Evolutionary conservation across 2,797 vertebrate species (phyloP).

Genomic region (Sebastiscus albofasciatus): DNA sequence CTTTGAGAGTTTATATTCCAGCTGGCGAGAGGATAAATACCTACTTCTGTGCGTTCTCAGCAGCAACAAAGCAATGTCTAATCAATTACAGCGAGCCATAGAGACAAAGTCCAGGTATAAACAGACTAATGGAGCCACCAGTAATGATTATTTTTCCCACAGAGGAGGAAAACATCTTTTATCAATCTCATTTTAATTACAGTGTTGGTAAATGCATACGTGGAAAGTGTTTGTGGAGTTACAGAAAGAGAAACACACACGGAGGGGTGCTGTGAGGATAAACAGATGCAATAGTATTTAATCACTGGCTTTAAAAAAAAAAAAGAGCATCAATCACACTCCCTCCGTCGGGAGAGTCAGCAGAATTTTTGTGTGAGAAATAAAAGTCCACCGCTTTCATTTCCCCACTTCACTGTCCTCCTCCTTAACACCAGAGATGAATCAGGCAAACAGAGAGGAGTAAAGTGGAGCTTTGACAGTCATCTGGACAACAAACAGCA

Average conservation of each 20-base stretch:
- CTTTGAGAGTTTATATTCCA: neutral
- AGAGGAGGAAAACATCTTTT: neutral
- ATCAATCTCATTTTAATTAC: neutral
- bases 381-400: slow-evolving; percentile 16
- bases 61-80: slow-evolving; percentile 14
- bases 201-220: neutral
- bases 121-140: slow-evolving; percentile 14
- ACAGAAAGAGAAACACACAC: neutral
- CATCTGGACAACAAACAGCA: slow-evolving; percentile 23
- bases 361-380: slow-evolving; percentile 6
- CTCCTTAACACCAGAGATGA: slow-evolving; percentile 33
- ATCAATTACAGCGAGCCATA: slow-evolving; percentile 20
- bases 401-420: slow-evolving; percentile 18
- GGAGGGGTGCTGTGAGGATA: slow-evolving; percentile 11
- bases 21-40: slow-evolving; percentile 9
- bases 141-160: slow-evolving; percentile 5
- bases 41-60: slow-evolving; percentile 1
- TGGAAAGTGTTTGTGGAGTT: neutral
- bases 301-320: slow-evolving; percentile 11
- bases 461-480: slow-evolving; percentile 40
- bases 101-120: slow-evolving; percentile 14
- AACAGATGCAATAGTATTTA: slow-evolving; percentile 11
- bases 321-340: slow-evolving; percentile 8
- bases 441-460: slow-evolving; percentile 16
- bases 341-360: slow-evolving; percentile 1